Base-by-base conservation (phyloP, 2,113 vertebrate species). In the Oreochromis tanganicae region DNA sequence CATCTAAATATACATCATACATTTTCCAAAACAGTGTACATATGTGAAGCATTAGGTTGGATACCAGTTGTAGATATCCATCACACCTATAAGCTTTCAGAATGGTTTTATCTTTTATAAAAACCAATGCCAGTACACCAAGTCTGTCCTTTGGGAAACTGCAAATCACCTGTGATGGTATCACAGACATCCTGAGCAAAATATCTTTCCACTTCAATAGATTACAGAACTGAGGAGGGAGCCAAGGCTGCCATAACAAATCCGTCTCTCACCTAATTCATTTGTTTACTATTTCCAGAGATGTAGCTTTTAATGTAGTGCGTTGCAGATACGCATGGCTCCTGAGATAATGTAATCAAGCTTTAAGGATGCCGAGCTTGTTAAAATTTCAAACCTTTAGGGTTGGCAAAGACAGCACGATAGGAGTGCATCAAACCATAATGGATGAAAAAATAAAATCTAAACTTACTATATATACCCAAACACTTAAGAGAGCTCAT, bases 131-230 rank as follows among this genome's bases (percentile, higher is more conserved):
- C 10, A 78, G 46, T 78, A 78, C 73, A 34, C 46, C 46, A 52
- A 52, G 46, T 81, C 85, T 50, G 66, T 83, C 80, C 48, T 79
- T 32, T 48, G 41, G 36, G 79, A 85, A 80, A 36, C 27, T 36
- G 32, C 81, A 89, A 90, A 90, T 89, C 88, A 88, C 84, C 79
- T 55, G 56, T 19, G 21, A 50, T 46, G 66, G 29, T 86, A 80
- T 34, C 48, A 87, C 56, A 48, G 21, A 46, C 78, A 89, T 87
- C 84, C 21, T 50, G 43, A 32, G 78, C 50, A 87, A 87, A 90
- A 87, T 82, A 50, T 59, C n/a, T 81, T 46, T 56, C 6, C 43
- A 36, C 61, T 82, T 83, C 56, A 79, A 50, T 63, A 80, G 59
- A 63, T 21, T 55, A 36, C 52, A 81, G 61, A 84, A 78, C 24